Evolutionary conservation across 2,113 vertebrate genomes (phyloP).

Genomic region (Thamnophis sirtalis): DNA sequence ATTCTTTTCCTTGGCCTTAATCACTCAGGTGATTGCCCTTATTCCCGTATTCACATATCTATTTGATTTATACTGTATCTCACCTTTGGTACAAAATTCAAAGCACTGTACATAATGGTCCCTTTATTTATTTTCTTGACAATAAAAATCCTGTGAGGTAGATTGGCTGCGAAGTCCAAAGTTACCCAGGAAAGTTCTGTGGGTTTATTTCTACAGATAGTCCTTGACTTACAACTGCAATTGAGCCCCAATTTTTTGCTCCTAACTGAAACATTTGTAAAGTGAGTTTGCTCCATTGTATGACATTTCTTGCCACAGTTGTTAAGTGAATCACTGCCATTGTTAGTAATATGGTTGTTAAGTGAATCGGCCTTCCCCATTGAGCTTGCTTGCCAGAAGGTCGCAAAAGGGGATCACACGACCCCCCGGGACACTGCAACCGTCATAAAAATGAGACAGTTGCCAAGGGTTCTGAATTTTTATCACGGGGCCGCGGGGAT

Average conservation of each 20-base stretch:
- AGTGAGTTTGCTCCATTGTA: background rate
- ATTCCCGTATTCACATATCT: background rate
- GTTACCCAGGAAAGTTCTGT: background rate
- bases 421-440: accelerated
- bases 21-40: background rate
- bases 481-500: background rate
- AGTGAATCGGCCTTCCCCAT: background rate
- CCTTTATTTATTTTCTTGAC: background rate
- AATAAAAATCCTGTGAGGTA: background rate
- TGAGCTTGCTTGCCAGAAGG: background rate
- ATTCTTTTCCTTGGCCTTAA: background rate
- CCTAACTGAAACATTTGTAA: background rate
- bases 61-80: background rate
- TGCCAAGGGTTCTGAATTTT: background rate
- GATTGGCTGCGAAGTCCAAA: background rate
- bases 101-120: background rate
- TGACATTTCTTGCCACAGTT: background rate
- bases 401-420: background rate
- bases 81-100: background rate
- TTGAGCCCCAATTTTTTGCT: background rate
- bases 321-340: background rate
- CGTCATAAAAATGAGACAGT: background rate
- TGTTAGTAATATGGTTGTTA: background rate
- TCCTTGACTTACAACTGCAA: background rate
- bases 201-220: background rate